Percentiles rank a stretch among this genome's conserved stretches.
These are phyloP conservation scores for Erebia aethiops DNA, from an alignment of 2,888 invertebrate species.

Conservation along the genomic window DNA sequence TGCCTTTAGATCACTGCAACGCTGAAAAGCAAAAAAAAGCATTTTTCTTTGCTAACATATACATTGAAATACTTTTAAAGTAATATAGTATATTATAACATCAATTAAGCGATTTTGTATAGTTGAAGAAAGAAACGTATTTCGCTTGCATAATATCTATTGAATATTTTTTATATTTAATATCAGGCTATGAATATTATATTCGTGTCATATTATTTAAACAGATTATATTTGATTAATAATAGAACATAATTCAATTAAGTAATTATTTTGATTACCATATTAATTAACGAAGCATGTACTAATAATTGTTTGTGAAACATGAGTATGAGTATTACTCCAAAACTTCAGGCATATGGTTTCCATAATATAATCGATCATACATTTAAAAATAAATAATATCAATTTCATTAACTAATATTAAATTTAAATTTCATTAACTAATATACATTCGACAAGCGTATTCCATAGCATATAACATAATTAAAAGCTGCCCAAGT, in stretches of 20 bases:
- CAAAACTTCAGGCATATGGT: slow-evolving; percentile 11
- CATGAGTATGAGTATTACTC: slow-evolving; percentile 10
- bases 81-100: not conserved
- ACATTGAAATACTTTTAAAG: not conserved
- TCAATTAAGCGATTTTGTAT: not conserved
- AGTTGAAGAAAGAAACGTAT: not conserved
- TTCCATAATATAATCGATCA: not conserved
- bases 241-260: not conserved
- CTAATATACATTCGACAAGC: not conserved
- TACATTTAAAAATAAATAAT: slow-evolving; percentile 3
- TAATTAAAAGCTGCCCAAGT: not conserved
- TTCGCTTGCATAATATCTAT: not conserved
- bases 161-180: not conserved
- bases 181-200: not conserved
- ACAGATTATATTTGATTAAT: not conserved
- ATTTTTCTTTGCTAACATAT: not conserved
- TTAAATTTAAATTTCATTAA: not conserved
- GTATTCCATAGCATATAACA: not conserved
- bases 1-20: no score
- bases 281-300: not conserved
- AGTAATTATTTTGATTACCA: not conserved
- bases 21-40: no score
- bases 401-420: not conserved
- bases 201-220: not conserved
- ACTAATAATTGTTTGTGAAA: slow-evolving; percentile 15